Evolutionary conservation across 2,797 vertebrate species (phyloP).

Genomic region (Rhabdomys pumilio): DNA sequence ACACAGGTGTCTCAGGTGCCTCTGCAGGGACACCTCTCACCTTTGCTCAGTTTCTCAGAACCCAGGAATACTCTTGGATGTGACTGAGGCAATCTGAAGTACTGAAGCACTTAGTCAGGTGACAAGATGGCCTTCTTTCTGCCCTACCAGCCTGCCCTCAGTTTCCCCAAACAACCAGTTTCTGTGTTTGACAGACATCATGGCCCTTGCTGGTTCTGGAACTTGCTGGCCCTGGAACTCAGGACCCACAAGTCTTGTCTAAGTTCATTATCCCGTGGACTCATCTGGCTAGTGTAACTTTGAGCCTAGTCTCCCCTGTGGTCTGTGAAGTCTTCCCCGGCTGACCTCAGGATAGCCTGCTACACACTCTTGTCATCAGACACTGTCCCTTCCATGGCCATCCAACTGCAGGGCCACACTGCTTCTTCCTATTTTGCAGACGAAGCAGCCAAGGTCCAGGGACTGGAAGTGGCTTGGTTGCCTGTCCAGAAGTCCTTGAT

Average conservation of each 20-base stretch:
- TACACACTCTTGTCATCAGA: accelerated
- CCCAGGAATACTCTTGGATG: no score
- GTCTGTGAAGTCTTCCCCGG: not conserved
- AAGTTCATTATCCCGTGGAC: accelerated
- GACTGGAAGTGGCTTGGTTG: accelerated
- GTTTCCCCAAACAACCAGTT: not conserved
- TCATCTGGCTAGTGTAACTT: not conserved
- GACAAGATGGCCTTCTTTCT: not conserved
- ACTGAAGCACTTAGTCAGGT: not conserved
- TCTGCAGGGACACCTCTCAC: not conserved
- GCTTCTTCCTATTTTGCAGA: accelerated
- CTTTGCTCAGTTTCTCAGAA: accelerated
- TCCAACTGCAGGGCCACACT: accelerated
- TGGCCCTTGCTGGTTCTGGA: not conserved
- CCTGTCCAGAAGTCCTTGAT: not conserved
- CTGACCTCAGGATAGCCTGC: accelerated
- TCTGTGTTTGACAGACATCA: accelerated
- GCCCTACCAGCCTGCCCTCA: no score
- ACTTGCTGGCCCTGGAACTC: not conserved
- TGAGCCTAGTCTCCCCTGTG: not conserved
- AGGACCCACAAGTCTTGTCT: not conserved
- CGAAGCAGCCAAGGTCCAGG: accelerated
- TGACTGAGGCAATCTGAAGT: not conserved
- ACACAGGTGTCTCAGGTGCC: accelerated
- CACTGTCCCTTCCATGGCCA: accelerated